Evolutionary conservation across 2,888 invertebrate genomes (phyloP), one percentile per base, ranked within the genome.

Genomic region (Tenthredo mesomela): DNA sequence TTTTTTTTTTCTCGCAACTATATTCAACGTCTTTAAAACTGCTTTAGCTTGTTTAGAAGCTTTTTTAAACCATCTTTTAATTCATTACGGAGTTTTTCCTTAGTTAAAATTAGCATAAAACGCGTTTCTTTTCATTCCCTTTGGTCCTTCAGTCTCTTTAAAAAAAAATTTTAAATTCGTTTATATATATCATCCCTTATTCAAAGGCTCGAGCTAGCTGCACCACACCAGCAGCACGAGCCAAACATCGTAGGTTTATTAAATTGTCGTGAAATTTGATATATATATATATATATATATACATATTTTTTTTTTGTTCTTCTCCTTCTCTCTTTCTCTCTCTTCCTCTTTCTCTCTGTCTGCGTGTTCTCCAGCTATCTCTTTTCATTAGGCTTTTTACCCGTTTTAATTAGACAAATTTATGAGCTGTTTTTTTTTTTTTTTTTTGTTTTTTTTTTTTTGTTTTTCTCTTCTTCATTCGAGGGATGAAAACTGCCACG

Each of bases 351-450:
- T 5, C 40, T 71, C 37, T 18, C 7, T 7, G n/a, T 54, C n/a
- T n/a, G 54, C 21, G 2, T 40, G n/a, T 21, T 40, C 40, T 43
- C 21, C 1, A 9, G 33, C 75, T 50, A 50, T 77, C 29, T 12
- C 75, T 78, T 78, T 78, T 78, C 54, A 47, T 78, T 78, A 61
- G 37, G 6, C 54, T 58, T 78, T 61, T 78, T n/a, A 47, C 58
- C 33, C 37, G 61, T 58, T 78, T 78, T 61, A 78, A 78, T 78
- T 54, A 37, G 78, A 78, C 58, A 78, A 78, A 78, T 78, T 78
- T 78, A 78, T 58, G 58, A 58, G 78, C 12, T 61, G 9, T 18
- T 77, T 77, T 47, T 33, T 50, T 29, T 54, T n/a, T 18, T n/a
- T 71, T 40, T 4, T 33, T 33, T 33, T 2, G 2, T 33, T 33